These are phyloP conservation scores for Chrosomus eos DNA, from an alignment of 2,797 vertebrate species.

Conservation along the genomic window DNA sequence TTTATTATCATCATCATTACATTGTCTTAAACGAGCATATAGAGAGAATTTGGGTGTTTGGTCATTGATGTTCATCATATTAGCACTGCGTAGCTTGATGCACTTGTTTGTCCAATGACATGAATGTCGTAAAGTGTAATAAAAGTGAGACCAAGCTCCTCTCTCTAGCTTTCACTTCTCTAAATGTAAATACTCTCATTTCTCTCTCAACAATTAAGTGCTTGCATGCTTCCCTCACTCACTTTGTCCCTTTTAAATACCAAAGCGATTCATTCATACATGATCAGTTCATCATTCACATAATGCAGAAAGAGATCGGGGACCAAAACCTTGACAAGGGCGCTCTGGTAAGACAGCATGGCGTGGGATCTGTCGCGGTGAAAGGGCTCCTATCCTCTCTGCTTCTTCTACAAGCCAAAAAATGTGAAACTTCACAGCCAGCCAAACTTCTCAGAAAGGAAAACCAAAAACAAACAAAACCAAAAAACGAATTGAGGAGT, in stretches of 20 bases:
- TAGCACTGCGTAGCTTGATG: slow-evolving; percentile 16
- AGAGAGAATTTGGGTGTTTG: slow-evolving; percentile 4
- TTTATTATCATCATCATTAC: slow-evolving; percentile 21
- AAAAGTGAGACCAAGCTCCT: slow-evolving; percentile 24
- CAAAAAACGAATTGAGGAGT: slow-evolving; percentile 78
- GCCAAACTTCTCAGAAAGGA: slow-evolving; percentile 72
- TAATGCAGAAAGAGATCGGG: slow-evolving; percentile 61
- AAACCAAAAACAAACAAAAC: slow-evolving; percentile 83
- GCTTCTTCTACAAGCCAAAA: slow-evolving; percentile 70
- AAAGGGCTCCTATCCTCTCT: slow-evolving; percentile 34
- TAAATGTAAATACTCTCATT: slow-evolving; percentile 41
- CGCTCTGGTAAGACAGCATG: not conserved
- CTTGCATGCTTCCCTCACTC: slow-evolving; percentile 63
- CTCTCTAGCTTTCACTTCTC: slow-evolving; percentile 20
- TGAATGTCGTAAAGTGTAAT: slow-evolving; percentile 11
- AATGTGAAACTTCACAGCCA: slow-evolving; percentile 59
- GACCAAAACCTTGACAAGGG: slow-evolving; percentile 26
- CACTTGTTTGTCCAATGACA: slow-evolving; percentile 32
- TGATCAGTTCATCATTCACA: slow-evolving; percentile 46
- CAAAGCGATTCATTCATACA: slow-evolving; percentile 78
- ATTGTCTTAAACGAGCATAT: slow-evolving; percentile 14
- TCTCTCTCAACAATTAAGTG: slow-evolving; percentile 17
- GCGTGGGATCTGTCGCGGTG: not conserved
- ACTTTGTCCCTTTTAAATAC: slow-evolving; percentile 74
- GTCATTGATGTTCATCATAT: slow-evolving; percentile 25